phyloP scores from a whole-genome alignment of 2,888 invertebrate genomes.

The Tipula lateralis region DNA sequence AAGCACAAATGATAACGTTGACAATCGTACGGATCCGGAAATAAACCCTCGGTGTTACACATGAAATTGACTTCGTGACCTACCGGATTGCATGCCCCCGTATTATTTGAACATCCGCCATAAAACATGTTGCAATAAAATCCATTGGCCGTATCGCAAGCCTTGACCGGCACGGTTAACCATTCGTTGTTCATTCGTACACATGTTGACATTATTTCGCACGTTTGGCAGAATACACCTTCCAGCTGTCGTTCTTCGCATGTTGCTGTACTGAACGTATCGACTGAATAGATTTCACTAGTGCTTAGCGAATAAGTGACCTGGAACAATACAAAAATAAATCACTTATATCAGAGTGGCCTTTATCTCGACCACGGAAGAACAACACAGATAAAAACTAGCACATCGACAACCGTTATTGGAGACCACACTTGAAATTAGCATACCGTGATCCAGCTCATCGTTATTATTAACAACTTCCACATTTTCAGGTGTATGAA shows the following conservation, averaged over 20 bases:
- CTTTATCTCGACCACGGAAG: too few relatives aligned
- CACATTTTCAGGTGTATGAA: neutral
- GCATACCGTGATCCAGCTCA: neutral
- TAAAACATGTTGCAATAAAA: slow-evolving; percentile 44
- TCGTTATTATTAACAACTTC: neutral
- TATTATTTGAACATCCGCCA: slow-evolving; percentile 44
- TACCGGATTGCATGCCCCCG: slow-evolving; percentile 47
- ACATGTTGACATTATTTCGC: slow-evolving; percentile 46
- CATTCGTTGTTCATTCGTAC: slow-evolving; percentile 44
- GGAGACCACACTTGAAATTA: neutral
- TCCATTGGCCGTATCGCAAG: slow-evolving; percentile 43
- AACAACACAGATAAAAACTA: too few relatives aligned
- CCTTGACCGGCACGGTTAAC: slow-evolving; percentile 47
- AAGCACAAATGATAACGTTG: slow-evolving; percentile 49
- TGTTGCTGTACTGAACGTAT: slow-evolving; percentile 42
- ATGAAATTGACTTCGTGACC: slow-evolving; percentile 47
- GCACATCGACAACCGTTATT: neutral
- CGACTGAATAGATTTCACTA: neutral
- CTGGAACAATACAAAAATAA: neutral
- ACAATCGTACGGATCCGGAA: slow-evolving; percentile 49
- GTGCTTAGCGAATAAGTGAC: neutral
- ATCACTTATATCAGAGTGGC: too few relatives aligned
- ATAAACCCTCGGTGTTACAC: slow-evolving; percentile 46
- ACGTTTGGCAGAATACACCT: slow-evolving; percentile 47
- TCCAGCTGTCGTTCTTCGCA: slow-evolving; percentile 43